These are phyloP conservation scores for Dryobotodes eremita DNA, from an alignment of 2,888 invertebrate species.

Conservation along the genomic window DNA sequence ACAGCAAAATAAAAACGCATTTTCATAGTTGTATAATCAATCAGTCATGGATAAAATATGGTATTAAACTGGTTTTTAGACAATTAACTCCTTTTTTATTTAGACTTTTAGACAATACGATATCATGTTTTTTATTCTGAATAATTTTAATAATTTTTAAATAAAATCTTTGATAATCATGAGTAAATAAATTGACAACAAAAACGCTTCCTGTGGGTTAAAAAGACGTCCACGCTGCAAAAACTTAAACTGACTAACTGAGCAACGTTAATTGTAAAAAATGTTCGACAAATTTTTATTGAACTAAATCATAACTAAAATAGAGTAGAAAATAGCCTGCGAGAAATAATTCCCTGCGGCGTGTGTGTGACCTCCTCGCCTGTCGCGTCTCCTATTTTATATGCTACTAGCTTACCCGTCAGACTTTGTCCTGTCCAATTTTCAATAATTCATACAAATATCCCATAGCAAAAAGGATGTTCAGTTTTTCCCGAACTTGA, in stretches of 20 bases:
- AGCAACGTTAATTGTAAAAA: not conserved
- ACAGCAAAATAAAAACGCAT: slow-evolving; percentile 18
- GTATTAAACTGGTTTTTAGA: slow-evolving; percentile 17
- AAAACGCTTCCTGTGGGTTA: not conserved
- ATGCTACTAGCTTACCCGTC: not conserved
- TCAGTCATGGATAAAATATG: slow-evolving; percentile 41
- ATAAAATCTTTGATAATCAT: not conserved
- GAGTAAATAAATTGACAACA: slow-evolving; percentile 26
- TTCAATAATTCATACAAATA: not conserved
- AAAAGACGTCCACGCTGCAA: not conserved
- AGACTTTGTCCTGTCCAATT: not conserved
- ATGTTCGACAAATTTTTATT: not conserved
- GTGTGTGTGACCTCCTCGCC: not conserved
- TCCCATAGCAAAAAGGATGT: not conserved
- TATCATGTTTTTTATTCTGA: not conserved
- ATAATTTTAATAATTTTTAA: not conserved
- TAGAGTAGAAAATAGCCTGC: not conserved
- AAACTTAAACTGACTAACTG: not conserved
- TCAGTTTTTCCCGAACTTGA: not conserved
- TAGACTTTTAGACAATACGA: no score
- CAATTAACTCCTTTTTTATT: slow-evolving; percentile 2
- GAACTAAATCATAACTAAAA: slow-evolving; percentile 6
- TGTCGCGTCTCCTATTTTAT: not conserved
- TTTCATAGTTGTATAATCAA: slow-evolving; percentile 17
- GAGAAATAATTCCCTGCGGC: not conserved